Percentiles rank a stretch among this genome's conserved stretches.
phyloP scores from a whole-genome alignment of 2,797 vertebrate genomes.

The Thripadectes ignobilis region DNA sequence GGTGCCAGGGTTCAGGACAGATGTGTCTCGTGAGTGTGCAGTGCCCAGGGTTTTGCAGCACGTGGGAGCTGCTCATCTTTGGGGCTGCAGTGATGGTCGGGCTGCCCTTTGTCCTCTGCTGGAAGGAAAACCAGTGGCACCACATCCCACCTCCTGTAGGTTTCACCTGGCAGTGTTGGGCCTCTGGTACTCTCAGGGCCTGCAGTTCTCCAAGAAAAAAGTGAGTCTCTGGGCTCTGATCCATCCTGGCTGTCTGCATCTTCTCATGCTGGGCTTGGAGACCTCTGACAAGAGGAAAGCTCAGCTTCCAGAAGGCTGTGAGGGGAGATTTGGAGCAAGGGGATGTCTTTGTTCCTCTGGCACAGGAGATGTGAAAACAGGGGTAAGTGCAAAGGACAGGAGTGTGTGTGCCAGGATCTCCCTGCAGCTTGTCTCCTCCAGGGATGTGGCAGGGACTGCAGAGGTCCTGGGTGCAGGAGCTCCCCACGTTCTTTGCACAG shows the following conservation, averaged over 20 bases:
- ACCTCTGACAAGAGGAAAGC: neutral
- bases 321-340: neutral
- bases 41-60: neutral
- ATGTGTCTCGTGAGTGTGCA: neutral
- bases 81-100: neutral
- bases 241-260: rapidly evolving
- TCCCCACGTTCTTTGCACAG: neutral
- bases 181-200: neutral
- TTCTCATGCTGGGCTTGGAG: neutral
- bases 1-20: neutral
- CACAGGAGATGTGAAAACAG: neutral
- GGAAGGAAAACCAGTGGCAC: neutral
- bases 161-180: rapidly evolving
- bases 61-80: rapidly evolving
- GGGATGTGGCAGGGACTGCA: neutral
- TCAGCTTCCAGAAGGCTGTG: neutral
- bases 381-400: neutral
- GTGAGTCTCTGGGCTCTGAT: neutral
- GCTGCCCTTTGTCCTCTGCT: neutral
- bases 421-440: neutral
- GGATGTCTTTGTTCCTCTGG: neutral
- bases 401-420: neutral
- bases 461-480: neutral
- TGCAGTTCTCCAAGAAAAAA: neutral
- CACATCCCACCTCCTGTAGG: neutral